Evolutionary conservation across 2,888 invertebrate species (phyloP).

Genomic region (Tenodera sinensis): DNA sequence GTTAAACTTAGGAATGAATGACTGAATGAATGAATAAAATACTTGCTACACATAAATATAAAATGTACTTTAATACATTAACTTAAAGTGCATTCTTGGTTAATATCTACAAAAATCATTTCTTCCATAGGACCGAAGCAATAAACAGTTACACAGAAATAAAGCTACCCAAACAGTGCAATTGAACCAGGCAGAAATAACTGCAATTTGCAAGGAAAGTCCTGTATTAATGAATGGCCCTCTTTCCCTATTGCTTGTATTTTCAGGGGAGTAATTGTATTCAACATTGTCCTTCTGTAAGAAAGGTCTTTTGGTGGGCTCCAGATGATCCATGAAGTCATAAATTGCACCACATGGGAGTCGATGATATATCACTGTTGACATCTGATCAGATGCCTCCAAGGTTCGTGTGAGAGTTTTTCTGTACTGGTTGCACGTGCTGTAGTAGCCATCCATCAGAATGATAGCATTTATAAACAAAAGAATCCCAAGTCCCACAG

Average conservation of each 20-base stretch:
- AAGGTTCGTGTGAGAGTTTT: slow-evolving; percentile 57
- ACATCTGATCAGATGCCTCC: slow-evolving; percentile 17
- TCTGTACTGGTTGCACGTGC: slow-evolving; percentile 73
- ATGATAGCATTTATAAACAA: slow-evolving; percentile 66
- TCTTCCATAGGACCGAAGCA: background rate
- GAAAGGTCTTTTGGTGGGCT: slow-evolving; percentile 45
- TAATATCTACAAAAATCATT: background rate
- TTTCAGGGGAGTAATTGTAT: slow-evolving; percentile 1
- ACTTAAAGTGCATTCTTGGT: background rate
- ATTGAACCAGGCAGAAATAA: slow-evolving; percentile 60
- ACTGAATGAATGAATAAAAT: too few species aligned
- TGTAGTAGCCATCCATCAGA: slow-evolving; percentile 67
- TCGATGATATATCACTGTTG: slow-evolving; percentile 22
- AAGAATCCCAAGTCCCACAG: slow-evolving; percentile 61
- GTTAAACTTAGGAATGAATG: too few species aligned
- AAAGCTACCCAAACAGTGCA: slow-evolving; percentile 56
- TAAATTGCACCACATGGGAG: slow-evolving; percentile 36
- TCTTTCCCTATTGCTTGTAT: slow-evolving; percentile 3
- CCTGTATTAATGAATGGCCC: slow-evolving; percentile 66
- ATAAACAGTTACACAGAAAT: background rate
- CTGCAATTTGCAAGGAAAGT: slow-evolving; percentile 60
- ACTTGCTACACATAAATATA: too few species aligned
- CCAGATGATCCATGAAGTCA: slow-evolving; percentile 82
- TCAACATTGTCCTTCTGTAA: slow-evolving; percentile 10
- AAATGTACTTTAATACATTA: too few species aligned